Base-by-base conservation (phyloP, 2,113 vertebrate genomes). In the Rutilus rutilus region DNA sequence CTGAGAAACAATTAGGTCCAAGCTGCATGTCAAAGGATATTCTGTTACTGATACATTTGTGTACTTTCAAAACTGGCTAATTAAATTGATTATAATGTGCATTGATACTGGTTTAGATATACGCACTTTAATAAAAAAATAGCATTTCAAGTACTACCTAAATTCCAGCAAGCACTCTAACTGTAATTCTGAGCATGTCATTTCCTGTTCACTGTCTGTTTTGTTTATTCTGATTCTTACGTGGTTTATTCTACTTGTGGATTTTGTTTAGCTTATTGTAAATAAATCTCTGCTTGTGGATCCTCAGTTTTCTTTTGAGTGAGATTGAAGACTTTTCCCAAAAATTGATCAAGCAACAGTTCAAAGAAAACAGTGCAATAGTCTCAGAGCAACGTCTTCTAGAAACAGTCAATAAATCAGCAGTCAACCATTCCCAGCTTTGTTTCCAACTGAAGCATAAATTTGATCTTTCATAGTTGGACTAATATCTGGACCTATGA, bases 201-300 rank as follows among this genome's bases (percentile, higher is more conserved):
- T 77, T 54, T 33, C 25, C 27, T 54, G 50, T 25, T 30, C 25
- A 21, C 47, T 4, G 6, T 76, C 45, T 76, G 45, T 76, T 76
- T 77, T 77, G 75, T 77, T 77, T 54, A 77, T 54, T 77, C 74
- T 76, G 42, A 25, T 27, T 76, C 47, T 54, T 77, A 15, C 3
- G 4, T 25, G 27, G 17, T 77, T 77, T 77, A 27, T 54, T 33
- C 15, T 19, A 54, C 75, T 54, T 33, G 21, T 2, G 47, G n/a
- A 21, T 77, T 75, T 77, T 77, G 75, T 77, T 77, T 77, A 77
- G 15, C 25, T 33, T 77, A 33, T 27, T 33, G 75, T 77, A 77
- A 50, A 52, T 54, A 77, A 54, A 19, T 77, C 25, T 21, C 15
- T 30, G 75, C 25, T 0, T 21, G 75, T 33, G 45, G 45, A 54